These are phyloP conservation scores for Parazoanthus atlanticus DNA, from an alignment of 92 coral and sea anemone species.

Conservation along the genomic window DNA sequence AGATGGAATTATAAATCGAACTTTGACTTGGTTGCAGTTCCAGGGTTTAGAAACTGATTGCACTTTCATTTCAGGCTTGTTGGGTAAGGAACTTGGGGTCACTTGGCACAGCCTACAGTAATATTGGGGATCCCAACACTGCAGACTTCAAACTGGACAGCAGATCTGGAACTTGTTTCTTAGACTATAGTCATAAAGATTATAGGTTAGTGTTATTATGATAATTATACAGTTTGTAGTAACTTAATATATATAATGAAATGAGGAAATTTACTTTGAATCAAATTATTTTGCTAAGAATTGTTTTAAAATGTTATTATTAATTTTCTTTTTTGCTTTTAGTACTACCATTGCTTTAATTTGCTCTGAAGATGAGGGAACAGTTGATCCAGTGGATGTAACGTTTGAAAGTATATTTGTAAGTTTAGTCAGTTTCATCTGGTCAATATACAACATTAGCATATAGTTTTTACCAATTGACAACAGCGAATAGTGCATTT, in stretches of 20 bases:
- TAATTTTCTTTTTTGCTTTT: no score
- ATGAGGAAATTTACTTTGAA: neutral
- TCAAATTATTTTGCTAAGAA: constrained; percentile 8
- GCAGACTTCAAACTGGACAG: neutral
- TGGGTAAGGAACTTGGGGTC: neutral
- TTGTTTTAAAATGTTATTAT: neutral
- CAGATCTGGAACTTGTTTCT: neutral
- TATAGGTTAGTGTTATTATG: neutral
- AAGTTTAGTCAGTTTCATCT: neutral
- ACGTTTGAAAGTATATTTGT: neutral
- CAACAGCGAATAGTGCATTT: neutral
- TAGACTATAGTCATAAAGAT: neutral
- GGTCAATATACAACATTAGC: neutral
- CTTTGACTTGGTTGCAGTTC: no score
- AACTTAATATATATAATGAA: no score
- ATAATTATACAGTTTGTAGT: no score
- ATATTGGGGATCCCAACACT: constrained; percentile 1
- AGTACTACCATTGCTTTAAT: constrained; percentile 22
- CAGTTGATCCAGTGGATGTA: constrained; percentile 17
- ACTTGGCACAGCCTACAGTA: constrained; percentile 1
- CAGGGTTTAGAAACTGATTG: no score
- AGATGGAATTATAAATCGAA: no score
- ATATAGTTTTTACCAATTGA: neutral
- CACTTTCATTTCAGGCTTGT: neutral
- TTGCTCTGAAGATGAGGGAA: constrained; percentile 18